These are phyloP conservation scores for Athripsodes cinereus DNA, from an alignment of 2,888 invertebrate species.

Conservation along the genomic window DNA sequence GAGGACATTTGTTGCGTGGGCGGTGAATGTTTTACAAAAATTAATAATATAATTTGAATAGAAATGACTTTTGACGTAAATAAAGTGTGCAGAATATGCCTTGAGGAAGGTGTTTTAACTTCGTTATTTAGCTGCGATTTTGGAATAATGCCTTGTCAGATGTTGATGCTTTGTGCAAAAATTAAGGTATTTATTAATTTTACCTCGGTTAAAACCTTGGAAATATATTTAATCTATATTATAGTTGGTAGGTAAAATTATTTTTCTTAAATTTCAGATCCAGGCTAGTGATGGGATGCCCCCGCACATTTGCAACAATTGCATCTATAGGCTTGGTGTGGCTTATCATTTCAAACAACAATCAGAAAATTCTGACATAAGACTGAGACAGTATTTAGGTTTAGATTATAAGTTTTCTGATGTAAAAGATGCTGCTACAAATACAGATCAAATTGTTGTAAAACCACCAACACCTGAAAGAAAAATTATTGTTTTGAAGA, in stretches of 20 bases:
- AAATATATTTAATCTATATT: neutral
- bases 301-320: slow-evolving; percentile 56
- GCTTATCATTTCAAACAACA: slow-evolving; percentile 60
- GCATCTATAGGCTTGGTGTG: slow-evolving; percentile 54
- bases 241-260: neutral
- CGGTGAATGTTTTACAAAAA: too few relatives aligned
- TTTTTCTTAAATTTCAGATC: slow-evolving; percentile 30
- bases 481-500: slow-evolving; percentile 20
- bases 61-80: slow-evolving; percentile 39
- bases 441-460: slow-evolving; percentile 48
- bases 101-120: slow-evolving; percentile 52
- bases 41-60: neutral
- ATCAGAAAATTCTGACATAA: slow-evolving; percentile 53
- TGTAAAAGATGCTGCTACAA: slow-evolving; percentile 49
- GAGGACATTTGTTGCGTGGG: too few relatives aligned
- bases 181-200: slow-evolving; percentile 39
- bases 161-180: slow-evolving; percentile 56
- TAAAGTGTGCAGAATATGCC: slow-evolving; percentile 50
- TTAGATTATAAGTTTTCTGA: slow-evolving; percentile 38
- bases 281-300: slow-evolving; percentile 54
- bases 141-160: slow-evolving; percentile 52
- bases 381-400: slow-evolving; percentile 53
- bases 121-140: slow-evolving; percentile 56
- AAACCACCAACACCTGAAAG: slow-evolving; percentile 11
- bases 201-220: neutral